phyloP scores from a whole-genome alignment of 2,797 vertebrate genomes.

The Eospalax fontanierii region DNA sequence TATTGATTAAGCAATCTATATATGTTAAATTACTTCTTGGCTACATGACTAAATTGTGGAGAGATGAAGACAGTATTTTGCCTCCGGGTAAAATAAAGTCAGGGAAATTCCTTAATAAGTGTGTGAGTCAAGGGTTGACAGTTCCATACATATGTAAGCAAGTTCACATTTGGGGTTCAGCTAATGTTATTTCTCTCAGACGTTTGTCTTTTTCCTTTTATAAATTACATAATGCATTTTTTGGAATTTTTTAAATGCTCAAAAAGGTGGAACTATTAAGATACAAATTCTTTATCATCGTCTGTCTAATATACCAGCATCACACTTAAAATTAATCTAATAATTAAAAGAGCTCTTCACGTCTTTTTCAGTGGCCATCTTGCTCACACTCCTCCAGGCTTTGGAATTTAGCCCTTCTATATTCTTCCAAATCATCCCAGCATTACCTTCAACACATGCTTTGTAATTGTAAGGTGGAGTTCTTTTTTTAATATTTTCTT shows the following conservation, averaged over 20 bases:
- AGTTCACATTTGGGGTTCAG: not conserved
- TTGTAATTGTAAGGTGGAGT: not conserved
- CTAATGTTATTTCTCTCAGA: not conserved
- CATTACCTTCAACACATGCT: not conserved
- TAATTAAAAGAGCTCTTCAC: not conserved
- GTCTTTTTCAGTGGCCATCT: not conserved
- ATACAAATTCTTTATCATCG: not conserved
- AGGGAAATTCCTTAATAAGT: constrained; percentile 43
- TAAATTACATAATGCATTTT: not conserved
- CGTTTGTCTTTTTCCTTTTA: not conserved
- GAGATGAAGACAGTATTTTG: not conserved
- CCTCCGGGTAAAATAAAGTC: constrained; percentile 2
- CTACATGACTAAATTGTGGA: not conserved
- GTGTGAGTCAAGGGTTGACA: constrained; percentile 12
- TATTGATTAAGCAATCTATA: constrained; percentile 17
- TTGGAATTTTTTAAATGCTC: not conserved
- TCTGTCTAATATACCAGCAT: not conserved
- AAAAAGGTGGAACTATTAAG: not conserved
- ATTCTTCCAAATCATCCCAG: not conserved
- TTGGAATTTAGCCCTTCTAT: not conserved
- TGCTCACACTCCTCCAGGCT: not conserved
- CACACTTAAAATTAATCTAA: not conserved
- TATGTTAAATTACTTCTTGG: constrained; percentile 56
- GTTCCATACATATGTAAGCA: not conserved
- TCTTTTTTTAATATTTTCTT: no score